Evolutionary conservation across 2,113 vertebrate genomes (phyloP).

Genomic region (Cairina moschata): DNA sequence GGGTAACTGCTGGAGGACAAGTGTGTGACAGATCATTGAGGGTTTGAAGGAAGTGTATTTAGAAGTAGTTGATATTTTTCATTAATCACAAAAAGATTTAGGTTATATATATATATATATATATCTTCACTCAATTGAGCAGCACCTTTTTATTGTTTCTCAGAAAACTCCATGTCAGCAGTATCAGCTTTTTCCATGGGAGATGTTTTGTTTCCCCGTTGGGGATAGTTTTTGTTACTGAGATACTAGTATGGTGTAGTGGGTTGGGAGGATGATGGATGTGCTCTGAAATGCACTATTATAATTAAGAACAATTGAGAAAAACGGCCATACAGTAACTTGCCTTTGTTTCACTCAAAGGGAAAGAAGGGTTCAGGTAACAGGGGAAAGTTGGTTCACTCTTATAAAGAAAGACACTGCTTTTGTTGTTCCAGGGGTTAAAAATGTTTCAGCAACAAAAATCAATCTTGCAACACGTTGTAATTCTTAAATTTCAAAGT

Average conservation of each 20-base stretch:
- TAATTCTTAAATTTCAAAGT: background rate
- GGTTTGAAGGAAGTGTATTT: background rate
- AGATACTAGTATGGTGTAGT: background rate
- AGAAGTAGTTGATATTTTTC: background rate
- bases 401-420: background rate
- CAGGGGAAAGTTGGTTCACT: background rate
- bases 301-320: background rate
- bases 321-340: background rate
- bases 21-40: background rate
- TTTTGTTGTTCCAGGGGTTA: accelerated
- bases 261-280: background rate
- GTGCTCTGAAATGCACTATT: background rate
- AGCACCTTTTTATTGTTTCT: background rate
- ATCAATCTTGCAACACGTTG: background rate
- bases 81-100: background rate
- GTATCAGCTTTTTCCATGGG: background rate
- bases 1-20: background rate
- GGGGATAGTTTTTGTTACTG: background rate
- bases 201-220: background rate
- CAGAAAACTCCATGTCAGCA: background rate
- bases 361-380: background rate
- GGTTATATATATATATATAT: background rate
- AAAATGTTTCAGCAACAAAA: background rate
- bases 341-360: background rate
- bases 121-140: background rate